phyloP scores from a whole-genome alignment of 2,113 vertebrate genomes.

The Callaeas wilsoni region DNA sequence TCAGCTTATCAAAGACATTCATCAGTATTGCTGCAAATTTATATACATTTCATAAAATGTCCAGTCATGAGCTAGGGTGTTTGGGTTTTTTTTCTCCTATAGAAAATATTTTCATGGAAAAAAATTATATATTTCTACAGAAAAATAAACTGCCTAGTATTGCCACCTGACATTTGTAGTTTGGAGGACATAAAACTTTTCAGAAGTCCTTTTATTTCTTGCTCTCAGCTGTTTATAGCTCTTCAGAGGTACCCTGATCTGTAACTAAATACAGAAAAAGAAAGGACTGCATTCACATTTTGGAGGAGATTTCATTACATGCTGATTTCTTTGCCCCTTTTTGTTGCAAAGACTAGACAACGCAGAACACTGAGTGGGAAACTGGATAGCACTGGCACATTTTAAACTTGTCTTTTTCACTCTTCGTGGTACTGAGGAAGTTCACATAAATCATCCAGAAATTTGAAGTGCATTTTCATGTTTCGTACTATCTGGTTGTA shows the following conservation, averaged over 20 bases:
- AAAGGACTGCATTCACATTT: conserved; percentile 25
- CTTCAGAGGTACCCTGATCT: conserved; percentile 14
- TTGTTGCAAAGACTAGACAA: background rate
- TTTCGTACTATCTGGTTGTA: background rate
- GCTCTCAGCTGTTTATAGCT: conserved; percentile 21
- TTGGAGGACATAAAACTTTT: conserved; percentile 35
- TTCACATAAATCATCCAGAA: background rate
- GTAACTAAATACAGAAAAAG: conserved; percentile 23
- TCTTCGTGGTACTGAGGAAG: background rate
- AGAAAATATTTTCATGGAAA: background rate
- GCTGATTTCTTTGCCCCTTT: conserved; percentile 7
- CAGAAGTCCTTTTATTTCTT: conserved; percentile 43
- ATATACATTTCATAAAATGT: conserved; percentile 13
- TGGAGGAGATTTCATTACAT: conserved; percentile 5
- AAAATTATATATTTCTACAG: background rate
- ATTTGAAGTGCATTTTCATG: background rate
- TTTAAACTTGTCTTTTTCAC: background rate
- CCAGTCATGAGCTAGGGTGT: background rate
- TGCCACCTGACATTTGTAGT: conserved; percentile 32
- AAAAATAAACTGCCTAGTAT: conserved; percentile 40
- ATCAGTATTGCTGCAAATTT: background rate
- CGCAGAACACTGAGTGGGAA: background rate
- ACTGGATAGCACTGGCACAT: background rate
- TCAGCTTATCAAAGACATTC: conserved; percentile 7
- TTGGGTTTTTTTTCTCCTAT: background rate